Base-by-base conservation (phyloP, 2,888 invertebrate species). In the Andrena minutula region DNA sequence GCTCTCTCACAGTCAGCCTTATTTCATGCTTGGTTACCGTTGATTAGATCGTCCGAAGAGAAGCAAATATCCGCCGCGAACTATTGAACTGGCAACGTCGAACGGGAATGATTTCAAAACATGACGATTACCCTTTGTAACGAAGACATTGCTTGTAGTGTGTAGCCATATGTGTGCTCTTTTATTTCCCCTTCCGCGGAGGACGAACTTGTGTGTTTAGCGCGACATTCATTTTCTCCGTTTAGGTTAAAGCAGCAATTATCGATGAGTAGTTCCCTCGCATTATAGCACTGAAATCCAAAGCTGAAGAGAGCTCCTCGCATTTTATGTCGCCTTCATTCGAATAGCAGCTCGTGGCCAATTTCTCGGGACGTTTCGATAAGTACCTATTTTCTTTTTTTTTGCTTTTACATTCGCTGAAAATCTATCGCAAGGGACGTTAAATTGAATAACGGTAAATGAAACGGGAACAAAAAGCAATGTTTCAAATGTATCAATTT, bases 21-120 rank as follows among this genome's bases (percentile, higher is more conserved):
- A 74, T 70, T 79, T 82, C 65, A 66, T 20, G 69, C 56, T 74
- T 56, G 78, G 65, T 74, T 82, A 56, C 53, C 74, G 28, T 35
- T 64, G 75, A 26, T 60, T 51, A 35, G 64, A 51, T 73, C 56
- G 53, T 32, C 72, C 5, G 28, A 0, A 23, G 58, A 72, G 47
- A 32, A 32, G 76, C 16, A 72, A 56, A 35, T 16, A 20, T 32
- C 58, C 58, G 58, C 49, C 56, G 16, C 49, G 56, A 58, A 64
- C 20, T 26, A 35, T 10, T 16, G 32, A 23, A 64, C 20, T 32
- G 51, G 23, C n/a, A 72, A 26, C 32, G 49, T 28, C 65, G 0
- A 4, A 28, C 16, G 20, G 41, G 61, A 35, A 35, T 30, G 30
- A n/a, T 61, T 61, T 32, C 28, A 8, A 28, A 53, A 20, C 30